A percentile compares a stretch with the other conserved stretches of the same genome.
phyloP scores from a whole-genome alignment of 2,797 vertebrate species.

The Sus cebifrons region DNA sequence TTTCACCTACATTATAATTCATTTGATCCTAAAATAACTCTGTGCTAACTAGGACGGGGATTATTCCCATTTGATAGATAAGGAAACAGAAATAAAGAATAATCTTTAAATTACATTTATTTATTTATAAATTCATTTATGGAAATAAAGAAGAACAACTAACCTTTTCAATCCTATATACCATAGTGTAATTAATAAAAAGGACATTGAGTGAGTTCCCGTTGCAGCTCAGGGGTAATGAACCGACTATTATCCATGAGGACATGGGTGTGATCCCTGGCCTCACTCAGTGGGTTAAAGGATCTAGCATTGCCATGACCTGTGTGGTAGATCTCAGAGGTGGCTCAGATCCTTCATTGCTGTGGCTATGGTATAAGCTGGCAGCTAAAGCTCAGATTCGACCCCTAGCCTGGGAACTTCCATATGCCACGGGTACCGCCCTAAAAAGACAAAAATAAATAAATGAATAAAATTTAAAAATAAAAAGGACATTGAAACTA shows the following conservation, averaged over 20 bases:
- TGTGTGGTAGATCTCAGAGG: too few species aligned
- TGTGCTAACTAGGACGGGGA: neutral
- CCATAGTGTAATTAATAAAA: constrained; percentile 40
- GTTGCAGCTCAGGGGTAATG: too few species aligned
- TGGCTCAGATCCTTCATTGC: too few species aligned
- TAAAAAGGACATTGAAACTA: constrained; percentile 32
- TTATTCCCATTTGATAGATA: constrained; percentile 47
- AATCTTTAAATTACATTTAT: constrained; percentile 6
- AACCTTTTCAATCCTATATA: constrained; percentile 34
- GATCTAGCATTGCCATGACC: too few species aligned
- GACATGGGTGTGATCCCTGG: too few species aligned
- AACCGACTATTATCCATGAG: too few species aligned
- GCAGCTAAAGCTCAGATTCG: too few species aligned
- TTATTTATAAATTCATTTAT: constrained; percentile 4
- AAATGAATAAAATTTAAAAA: neutral
- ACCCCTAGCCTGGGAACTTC: too few species aligned
- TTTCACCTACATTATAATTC: constrained; percentile 56
- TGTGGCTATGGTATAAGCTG: too few species aligned
- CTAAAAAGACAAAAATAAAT: too few species aligned
- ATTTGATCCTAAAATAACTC: constrained; percentile 46
- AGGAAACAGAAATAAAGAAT: constrained; percentile 49
- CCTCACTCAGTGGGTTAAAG: too few species aligned
- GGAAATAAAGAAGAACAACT: neutral
- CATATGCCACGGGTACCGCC: too few species aligned
- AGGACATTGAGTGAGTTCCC: neutral